Evolutionary conservation across 2,113 vertebrate genomes (phyloP), one percentile per base, ranked within the genome.

Genomic region (Pterocles burchelli): DNA sequence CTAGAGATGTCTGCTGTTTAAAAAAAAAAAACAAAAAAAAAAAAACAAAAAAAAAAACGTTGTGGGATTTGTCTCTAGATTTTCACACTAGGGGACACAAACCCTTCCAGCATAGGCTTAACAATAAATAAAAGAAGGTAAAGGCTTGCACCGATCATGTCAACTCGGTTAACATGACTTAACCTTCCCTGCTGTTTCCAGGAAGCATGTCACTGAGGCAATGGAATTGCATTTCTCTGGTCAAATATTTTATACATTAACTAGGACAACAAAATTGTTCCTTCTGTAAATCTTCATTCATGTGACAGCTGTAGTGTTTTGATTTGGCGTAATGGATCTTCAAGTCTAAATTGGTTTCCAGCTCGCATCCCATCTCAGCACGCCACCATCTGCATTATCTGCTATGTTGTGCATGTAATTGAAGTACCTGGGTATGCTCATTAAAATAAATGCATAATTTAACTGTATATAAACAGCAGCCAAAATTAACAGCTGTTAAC

Each of bases 401-500:
- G 91, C 95, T 91, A 71, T 48, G 95, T 61, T 90, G 76, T 76
- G 82, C 26, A 2, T 78, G 93, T 84, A 54, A 93, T 28, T 91
- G 76, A 76, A 93, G 91, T 93, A 93, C 91, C 94, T 65, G 68
- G 88, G 90, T 57, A 63, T 6, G 79, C 88, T 92, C 86, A 41
- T 95, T 84, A 89, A 82, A 86, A 96, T 71, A 95, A 95, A 93
- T 79, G 94, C 88, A 90, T 90, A 73, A 84, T 61, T 92, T 52
- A 95, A 55, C 43, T 52, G 43, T 22, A 41, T 33, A 74, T 8
- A 84, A 94, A 85, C 80, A 97, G 82, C 62, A 90, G 52, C 38
- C 73, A 86, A 78, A 68, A 85, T 71, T 52, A 91, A 43, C 86
- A 86, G 45, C 85, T 85, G 89, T 33, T 43, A 45, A 90, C 86